These are phyloP conservation scores for Regulus satrapa DNA, from an alignment of 2,113 vertebrate genomes.

Conservation along the genomic window DNA sequence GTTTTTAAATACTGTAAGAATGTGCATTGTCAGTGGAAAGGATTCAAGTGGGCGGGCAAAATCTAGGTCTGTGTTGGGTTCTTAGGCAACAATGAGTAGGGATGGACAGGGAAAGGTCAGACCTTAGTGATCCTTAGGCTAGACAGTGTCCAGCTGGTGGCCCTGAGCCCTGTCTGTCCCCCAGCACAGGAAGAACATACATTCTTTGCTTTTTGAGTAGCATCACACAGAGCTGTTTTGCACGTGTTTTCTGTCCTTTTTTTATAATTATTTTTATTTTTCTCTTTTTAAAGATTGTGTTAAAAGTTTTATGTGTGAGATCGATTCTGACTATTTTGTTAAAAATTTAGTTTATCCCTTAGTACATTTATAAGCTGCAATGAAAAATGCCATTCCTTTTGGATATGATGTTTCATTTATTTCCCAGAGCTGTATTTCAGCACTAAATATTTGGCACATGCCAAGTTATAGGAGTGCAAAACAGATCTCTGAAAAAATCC, in stretches of 20 bases:
- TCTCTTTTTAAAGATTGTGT: not conserved
- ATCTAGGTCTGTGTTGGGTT: not conserved
- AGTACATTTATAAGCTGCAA: not conserved
- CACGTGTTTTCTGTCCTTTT: not conserved
- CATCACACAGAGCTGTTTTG: not conserved
- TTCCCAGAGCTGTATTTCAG: not conserved
- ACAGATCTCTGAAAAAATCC: not conserved
- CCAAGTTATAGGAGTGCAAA: not conserved
- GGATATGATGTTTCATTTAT: not conserved
- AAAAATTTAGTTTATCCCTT: not conserved
- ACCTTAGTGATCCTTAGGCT: not conserved
- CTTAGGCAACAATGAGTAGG: not conserved
- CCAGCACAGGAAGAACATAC: not conserved
- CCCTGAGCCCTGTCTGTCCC: not conserved
- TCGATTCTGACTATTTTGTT: not conserved
- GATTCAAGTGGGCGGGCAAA: not conserved
- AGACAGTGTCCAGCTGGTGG: not conserved
- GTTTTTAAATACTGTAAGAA: not conserved
- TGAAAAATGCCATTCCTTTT: not conserved
- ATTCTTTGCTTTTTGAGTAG: not conserved
- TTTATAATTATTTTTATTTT: not conserved
- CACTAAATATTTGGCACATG: not conserved
- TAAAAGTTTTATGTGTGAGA: not conserved
- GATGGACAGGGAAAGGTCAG: not conserved
- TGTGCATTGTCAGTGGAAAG: not conserved